Evolutionary conservation across 2,113 vertebrate species (phyloP).

Genomic region (Crocuta crocuta): DNA sequence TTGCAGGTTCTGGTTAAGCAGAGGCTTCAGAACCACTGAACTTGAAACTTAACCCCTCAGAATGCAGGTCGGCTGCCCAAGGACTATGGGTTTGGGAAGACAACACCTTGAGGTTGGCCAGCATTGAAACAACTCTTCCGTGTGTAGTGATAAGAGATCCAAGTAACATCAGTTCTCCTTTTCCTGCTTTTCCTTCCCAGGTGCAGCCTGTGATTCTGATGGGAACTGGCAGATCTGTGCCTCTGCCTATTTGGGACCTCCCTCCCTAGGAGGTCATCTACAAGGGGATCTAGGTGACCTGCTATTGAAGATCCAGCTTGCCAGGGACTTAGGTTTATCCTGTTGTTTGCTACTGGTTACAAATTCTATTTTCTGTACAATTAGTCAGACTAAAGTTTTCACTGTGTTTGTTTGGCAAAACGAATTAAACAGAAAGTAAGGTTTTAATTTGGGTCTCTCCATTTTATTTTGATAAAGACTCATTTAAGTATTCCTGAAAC

Average conservation of each 20-base stretch:
- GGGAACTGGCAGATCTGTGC: conserved; percentile 70
- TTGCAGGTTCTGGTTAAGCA: conserved; percentile 77
- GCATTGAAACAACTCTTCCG: conserved; percentile 58
- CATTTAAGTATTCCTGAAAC: conserved; percentile 25
- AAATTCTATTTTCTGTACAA: conserved; percentile 86
- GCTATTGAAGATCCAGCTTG: conserved; percentile 76
- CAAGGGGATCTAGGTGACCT: conserved; percentile 65
- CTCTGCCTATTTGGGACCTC: conserved; percentile 47
- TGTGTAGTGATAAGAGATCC: conserved; percentile 75
- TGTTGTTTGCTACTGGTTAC: conserved; percentile 85
- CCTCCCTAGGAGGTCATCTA: conserved; percentile 46
- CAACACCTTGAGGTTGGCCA: conserved; percentile 65
- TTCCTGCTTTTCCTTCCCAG: conserved; percentile 65
- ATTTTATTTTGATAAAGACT: conserved; percentile 74
- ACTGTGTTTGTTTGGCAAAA: conserved; percentile 84
- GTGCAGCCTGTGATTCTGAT: conserved; percentile 68
- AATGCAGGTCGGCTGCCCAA: conserved; percentile 58
- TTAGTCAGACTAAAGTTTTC: conserved; percentile 85
- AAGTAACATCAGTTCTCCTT: conserved; percentile 68
- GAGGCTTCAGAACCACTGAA: conserved; percentile 73
- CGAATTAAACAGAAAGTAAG: conserved; percentile 83
- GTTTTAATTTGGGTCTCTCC: conserved; percentile 81
- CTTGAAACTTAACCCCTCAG: conserved; percentile 64
- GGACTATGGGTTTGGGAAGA: conserved; percentile 51
- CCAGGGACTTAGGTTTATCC: conserved; percentile 80